A percentile compares a stretch with the other conserved stretches of the same genome.
Evolutionary conservation across 2,797 vertebrate species (phyloP).

Genomic region (Chloroceryle inda): DNA sequence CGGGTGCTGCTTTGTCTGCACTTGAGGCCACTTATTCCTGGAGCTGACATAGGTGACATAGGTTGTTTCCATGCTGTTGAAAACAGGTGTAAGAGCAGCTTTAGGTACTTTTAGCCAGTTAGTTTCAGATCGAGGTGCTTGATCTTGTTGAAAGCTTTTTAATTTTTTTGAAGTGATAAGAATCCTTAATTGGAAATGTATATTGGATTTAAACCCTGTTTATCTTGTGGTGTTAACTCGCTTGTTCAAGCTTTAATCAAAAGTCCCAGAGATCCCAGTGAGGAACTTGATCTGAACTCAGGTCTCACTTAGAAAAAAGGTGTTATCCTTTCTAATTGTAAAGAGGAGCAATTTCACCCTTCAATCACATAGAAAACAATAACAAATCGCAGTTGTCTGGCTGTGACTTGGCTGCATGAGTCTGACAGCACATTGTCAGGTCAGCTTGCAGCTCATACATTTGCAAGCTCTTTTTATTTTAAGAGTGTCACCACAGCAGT

Average conservation of each 20-base stretch:
- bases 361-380: not conserved
- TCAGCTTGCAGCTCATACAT: not conserved
- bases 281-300: not conserved
- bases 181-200: not conserved
- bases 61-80: not conserved
- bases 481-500: not conserved
- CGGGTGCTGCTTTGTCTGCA: not conserved
- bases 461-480: slow-evolving; percentile 57
- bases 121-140: not conserved
- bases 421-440: slow-evolving; percentile 22
- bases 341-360: not conserved
- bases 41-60: not conserved
- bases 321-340: not conserved
- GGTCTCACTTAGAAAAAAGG: not conserved
- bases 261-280: not conserved
- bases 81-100: not conserved
- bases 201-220: not conserved
- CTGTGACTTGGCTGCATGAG: not conserved
- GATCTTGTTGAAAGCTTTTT: not conserved
- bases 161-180: not conserved
- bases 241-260: not conserved
- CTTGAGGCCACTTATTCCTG: not conserved
- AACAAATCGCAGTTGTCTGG: not conserved
- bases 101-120: not conserved
- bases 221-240: not conserved